These are phyloP conservation scores for Parotia lawesii DNA, from an alignment of 2,113 vertebrate genomes.

Conservation along the genomic window DNA sequence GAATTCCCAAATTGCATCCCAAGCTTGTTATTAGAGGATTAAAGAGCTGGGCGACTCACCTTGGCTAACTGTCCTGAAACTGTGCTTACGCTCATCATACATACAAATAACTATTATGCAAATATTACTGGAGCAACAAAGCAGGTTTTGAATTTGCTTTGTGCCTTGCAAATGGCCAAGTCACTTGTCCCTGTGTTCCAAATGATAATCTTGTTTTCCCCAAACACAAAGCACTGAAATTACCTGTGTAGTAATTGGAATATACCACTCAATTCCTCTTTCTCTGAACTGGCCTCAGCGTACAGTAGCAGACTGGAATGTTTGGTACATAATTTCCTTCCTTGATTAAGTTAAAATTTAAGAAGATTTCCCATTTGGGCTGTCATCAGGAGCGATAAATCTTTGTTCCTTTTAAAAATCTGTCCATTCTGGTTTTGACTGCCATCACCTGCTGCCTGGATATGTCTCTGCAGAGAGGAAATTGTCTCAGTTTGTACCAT, in stretches of 20 bases:
- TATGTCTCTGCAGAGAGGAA: background rate
- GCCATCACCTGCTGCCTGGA: background rate
- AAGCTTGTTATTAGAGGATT: slow-evolving; percentile 14
- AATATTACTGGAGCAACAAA: background rate
- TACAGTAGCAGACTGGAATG: background rate
- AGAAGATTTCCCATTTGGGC: background rate
- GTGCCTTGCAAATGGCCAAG: background rate
- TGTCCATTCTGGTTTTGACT: background rate
- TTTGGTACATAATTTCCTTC: background rate
- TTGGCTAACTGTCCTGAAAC: slow-evolving; percentile 24
- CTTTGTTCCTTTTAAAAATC: background rate
- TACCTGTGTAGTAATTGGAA: background rate
- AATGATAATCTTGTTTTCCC: background rate
- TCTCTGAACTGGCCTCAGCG: background rate
- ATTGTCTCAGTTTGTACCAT: background rate
- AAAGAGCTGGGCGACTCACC: background rate
- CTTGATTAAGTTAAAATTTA: background rate
- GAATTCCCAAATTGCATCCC: background rate
- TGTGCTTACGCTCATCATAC: background rate
- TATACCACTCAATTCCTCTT: background rate
- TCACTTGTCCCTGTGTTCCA: background rate
- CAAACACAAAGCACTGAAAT: background rate
- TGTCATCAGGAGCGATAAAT: background rate
- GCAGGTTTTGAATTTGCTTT: background rate
- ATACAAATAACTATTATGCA: background rate